Percentiles rank a stretch among this genome's conserved stretches.
These are phyloP conservation scores for Ptychoptera albimana DNA, from an alignment of 2,888 invertebrate genomes.

Conservation along the genomic window DNA sequence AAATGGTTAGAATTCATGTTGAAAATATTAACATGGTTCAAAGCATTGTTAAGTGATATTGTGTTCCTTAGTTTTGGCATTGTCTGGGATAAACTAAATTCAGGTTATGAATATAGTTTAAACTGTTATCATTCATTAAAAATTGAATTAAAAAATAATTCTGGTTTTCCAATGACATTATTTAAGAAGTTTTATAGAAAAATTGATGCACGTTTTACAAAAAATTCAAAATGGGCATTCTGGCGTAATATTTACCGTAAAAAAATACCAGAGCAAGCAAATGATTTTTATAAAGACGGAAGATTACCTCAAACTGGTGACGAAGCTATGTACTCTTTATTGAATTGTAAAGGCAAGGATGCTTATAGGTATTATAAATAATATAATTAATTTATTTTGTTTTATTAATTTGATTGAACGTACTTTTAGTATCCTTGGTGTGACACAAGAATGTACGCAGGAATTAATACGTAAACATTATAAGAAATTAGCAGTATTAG, in stretches of 20 bases:
- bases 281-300: conserved; percentile 26
- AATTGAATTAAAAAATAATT: conserved; percentile 26
- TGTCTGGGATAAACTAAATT: conserved; percentile 22
- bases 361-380: conserved; percentile 58
- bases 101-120: conserved; percentile 2
- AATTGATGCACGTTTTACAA: conserved; percentile 25
- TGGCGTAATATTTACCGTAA: conserved; percentile 29
- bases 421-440: conserved; percentile 58
- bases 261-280: conserved; percentile 23
- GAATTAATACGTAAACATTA: conserved; percentile 92
- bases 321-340: conserved; percentile 83
- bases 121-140: conserved; percentile 7
- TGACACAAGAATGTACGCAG: conserved; percentile 73
- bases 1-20: conserved; percentile 41
- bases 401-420: not conserved
- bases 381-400: not conserved
- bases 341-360: conserved; percentile 90
- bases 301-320: conserved; percentile 74
- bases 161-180: conserved; percentile 26
- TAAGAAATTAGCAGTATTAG: conserved; percentile 81
- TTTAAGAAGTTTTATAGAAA: conserved; percentile 23
- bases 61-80: conserved; percentile 49
- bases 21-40: conserved; percentile 57
- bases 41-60: conserved; percentile 64
- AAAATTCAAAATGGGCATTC: conserved; percentile 26